Base-by-base conservation (phyloP, 1,140 invertebrate genomes). In the Venustaconcha ellipsiformis region DNA sequence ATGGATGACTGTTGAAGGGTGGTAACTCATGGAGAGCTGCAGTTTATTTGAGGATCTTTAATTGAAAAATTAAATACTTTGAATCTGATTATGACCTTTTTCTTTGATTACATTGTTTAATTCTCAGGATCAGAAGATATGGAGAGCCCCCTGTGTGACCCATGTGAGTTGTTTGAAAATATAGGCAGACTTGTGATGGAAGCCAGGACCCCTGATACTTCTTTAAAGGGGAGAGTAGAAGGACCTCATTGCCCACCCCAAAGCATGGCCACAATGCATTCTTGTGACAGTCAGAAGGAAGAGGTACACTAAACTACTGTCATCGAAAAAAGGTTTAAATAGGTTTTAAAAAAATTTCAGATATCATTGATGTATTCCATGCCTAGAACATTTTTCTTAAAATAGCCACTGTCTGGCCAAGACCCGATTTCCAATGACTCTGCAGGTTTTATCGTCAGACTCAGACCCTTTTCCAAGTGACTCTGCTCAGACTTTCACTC, bases 171-270 rank as follows among this genome's bases (percentile, higher is more conserved):
- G 82, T 92, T 94, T 85, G 83, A 88, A 14, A 89, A 90, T 72
- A 78, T 92, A 58, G 93, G 93, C 80, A 92, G 93, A 82, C 89
- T 94, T 83, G 92, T 94, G 30, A 91, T 92, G 74, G 94, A 94
- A 87, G 93, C 93, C 56, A 90, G 94, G 67, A 92, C 93, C 48
- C 93, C 94, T 55, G 87, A 88, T 68, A 60, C 79, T 23, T 92
- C 92, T 79, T 90, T 91, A 70, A 92, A 93, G 78, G 93, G 93
- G n/a, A 93, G 94, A 87, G 92, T 92, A 78, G 94, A 94, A 87
- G 94, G 94, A 23, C 94, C 94, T 12, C 94, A 95, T 84, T 94
- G 94, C 89, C 74, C 89, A 85, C 90, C 79, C 14, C n/a, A 79
- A 18, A 72, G 69, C 13, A 71, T 72, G 13, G 18, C 23, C 5